Evolutionary conservation across 2,888 invertebrate species (phyloP), one percentile per base, ranked within the genome.

Genomic region (Drosophila paracracens): DNA sequence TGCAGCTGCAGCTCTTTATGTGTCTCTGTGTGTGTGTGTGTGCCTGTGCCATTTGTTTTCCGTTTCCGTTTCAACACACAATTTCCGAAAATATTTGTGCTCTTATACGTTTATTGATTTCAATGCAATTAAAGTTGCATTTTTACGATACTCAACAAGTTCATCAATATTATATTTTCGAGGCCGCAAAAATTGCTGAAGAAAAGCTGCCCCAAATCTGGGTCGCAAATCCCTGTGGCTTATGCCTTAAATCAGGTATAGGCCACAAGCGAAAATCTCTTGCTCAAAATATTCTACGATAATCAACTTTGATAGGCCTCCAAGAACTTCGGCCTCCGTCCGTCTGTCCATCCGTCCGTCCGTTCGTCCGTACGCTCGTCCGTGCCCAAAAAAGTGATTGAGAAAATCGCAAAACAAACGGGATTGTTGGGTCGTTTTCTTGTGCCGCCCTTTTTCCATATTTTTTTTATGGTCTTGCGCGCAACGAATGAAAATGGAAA

Each of bases 221-320:
- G 74, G 70, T 36, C 72, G 65, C 71, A 84, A 85, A 85, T 88
- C 85, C 88, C 81, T 16, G 48, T 48, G 74, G 84, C 82, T 85
- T 85, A 82, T 58, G 65, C 59, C 66, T 58, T 81, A 84, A 87
- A 84, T 84, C 88, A 78, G 81, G 74, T 71, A 72, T 61, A 88
- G 79, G 79, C 85, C 88, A 70, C 83, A 79, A 79, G 73, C 74
- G 64, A 75, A 81, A 84, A 87, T 84, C 86, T 76, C 74, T 70
- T 27, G 73, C 79, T 74, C 79, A 85, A 86, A 82, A 76, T 85
- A 81, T 88, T 88, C 79, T 63, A 77, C 74, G 88, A 88, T 85
- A 85, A 85, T 88, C 85, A 88, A 85, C 83, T 85, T 84, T 84
- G 88, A 88, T 85, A 82, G 85, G 82, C 68, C 70, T n/a, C 48